phyloP scores from a whole-genome alignment of 1,140 invertebrate genomes.

The Rhagoletis pomonella region DNA sequence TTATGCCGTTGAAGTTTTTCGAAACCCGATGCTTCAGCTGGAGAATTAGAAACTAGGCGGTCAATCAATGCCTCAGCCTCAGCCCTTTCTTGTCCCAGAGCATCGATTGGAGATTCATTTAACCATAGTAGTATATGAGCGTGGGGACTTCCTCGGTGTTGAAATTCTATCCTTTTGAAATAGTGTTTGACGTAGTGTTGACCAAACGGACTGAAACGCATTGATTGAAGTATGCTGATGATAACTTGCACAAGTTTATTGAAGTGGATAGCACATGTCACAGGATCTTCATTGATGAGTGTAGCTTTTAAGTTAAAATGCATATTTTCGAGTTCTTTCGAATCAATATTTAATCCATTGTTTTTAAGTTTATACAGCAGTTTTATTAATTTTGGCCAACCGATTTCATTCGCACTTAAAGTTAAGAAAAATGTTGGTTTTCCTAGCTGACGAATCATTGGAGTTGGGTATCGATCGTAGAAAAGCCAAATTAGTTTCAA shows the following conservation, averaged over 20 bases:
- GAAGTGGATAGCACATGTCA: conserved; percentile 74
- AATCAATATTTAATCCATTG: too few species aligned
- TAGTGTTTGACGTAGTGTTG: too few species aligned
- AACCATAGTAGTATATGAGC: too few species aligned
- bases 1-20: conserved; percentile 63
- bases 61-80: background rate
- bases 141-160: too few species aligned
- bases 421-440: too few species aligned
- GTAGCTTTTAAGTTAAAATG: conserved; percentile 62
- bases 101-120: background rate
- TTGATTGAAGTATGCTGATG: background rate
- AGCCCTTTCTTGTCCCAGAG: background rate
- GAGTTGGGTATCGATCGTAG: background rate
- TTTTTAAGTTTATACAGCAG: too few species aligned
- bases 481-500: background rate
- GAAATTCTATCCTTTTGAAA: too few species aligned
- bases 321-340: background rate
- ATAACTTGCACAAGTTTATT: conserved; percentile 67
- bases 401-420: too few species aligned
- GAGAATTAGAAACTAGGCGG: background rate
- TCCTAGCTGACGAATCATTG: too few species aligned
- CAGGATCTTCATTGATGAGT: conserved; percentile 74
- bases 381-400: too few species aligned
- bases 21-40: background rate
- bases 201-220: too few species aligned